phyloP scores from a whole-genome alignment of 2,888 invertebrate genomes.

The Gnatocerus cornutus region DNA sequence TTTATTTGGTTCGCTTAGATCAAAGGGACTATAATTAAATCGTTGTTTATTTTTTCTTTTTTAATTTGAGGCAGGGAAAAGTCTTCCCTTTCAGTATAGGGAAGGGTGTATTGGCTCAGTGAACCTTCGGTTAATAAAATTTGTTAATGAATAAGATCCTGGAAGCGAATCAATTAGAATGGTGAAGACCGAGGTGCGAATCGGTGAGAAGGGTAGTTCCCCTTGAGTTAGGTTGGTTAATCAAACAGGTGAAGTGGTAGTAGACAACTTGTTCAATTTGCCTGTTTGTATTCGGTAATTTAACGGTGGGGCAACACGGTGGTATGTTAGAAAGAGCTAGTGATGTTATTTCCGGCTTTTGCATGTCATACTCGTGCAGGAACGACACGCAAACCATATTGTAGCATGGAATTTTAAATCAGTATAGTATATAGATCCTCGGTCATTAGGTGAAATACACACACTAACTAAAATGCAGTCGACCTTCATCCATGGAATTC shows the following conservation, averaged over 20 bases:
- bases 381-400: conserved; percentile 29
- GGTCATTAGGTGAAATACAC: conserved; percentile 45
- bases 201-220: conserved; percentile 38
- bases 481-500: conserved; percentile 50
- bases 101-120: background rate
- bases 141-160: conserved; percentile 39
- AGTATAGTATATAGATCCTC: conserved; percentile 29
- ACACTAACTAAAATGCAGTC: conserved; percentile 41
- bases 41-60: conserved; percentile 10
- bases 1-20: conserved; percentile 20
- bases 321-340: conserved; percentile 42
- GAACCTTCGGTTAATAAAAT: conserved; percentile 35
- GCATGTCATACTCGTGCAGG: conserved; percentile 44
- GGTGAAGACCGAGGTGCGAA: conserved; percentile 38
- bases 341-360: conserved; percentile 49
- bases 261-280: conserved; percentile 49
- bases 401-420: conserved; percentile 42
- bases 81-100: background rate
- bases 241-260: conserved; percentile 49
- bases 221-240: conserved; percentile 42
- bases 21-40: conserved; percentile 24
- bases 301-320: conserved; percentile 39
- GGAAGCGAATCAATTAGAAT: conserved; percentile 40
- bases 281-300: conserved; percentile 46
- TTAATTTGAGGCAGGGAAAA: conserved; percentile 5